phyloP scores from a whole-genome alignment of 2,797 vertebrate species.

The Dipus sagitta region DNA sequence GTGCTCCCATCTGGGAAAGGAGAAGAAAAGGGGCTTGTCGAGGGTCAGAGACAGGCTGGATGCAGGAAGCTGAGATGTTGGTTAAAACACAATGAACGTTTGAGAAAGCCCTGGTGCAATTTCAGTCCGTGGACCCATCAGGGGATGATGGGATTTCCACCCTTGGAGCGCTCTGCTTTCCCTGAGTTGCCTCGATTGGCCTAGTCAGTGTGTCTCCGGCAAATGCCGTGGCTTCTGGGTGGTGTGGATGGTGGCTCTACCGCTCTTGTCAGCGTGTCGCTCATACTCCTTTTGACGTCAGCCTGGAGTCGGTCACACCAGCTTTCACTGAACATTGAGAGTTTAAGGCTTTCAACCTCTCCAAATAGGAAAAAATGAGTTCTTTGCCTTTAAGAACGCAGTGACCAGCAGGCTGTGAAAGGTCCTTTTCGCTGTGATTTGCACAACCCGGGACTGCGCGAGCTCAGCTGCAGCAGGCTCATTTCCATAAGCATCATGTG shows the following conservation, averaged over 20 bases:
- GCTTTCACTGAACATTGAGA: neutral
- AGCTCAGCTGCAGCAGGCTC: slow-evolving; percentile 92
- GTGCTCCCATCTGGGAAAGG: neutral
- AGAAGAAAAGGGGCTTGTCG: neutral
- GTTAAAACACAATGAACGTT: neutral
- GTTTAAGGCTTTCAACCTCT: neutral
- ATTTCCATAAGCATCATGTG: slow-evolving; percentile 95
- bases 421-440: slow-evolving; percentile 86
- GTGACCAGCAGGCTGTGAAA: slow-evolving; percentile 79
- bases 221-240: neutral
- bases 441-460: slow-evolving; percentile 87
- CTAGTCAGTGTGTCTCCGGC: neutral
- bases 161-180: neutral
- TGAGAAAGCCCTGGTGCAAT: neutral
- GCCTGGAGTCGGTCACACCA: neutral
- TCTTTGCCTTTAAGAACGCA: slow-evolving; percentile 84
- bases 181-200: neutral
- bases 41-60: neutral
- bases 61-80: neutral
- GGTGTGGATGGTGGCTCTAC: neutral
- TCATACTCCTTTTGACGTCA: neutral
- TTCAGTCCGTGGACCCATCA: neutral
- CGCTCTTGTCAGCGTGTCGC: neutral
- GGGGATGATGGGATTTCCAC: neutral
- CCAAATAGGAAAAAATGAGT: slow-evolving; percentile 27